Evolutionary conservation across 2,888 invertebrate genomes (phyloP), one percentile per base, ranked within the genome.

Genomic region (Sialis lutaria): DNA sequence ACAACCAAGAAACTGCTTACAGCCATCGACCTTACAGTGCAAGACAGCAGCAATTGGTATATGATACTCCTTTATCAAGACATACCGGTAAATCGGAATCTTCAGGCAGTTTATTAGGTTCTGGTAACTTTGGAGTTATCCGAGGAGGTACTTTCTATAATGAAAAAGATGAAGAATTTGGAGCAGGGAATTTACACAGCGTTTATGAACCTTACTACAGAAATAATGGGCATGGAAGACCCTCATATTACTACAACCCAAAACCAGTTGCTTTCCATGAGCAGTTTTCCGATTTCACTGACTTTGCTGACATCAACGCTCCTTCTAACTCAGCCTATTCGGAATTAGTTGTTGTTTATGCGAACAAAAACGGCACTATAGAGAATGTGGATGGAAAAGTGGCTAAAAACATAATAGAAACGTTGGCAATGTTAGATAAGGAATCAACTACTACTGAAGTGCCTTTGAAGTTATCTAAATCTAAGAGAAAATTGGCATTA

Each of bases 261-360:
- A 74, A 79, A 57, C 80, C 80, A 5, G 82, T 82, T 45, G 79
- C 82, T 54, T 77, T 82, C 31, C 78, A 81, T 49, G 87, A 89
- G 57, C 89, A 89, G 58, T 89, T 90, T 58, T 86, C 87, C 5
- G 87, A 89, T 60, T 90, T 90, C 67, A 74, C 86, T 56, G 90
- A 90, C 60, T 90, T 90, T 58, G 89, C 90, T 1, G 90, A 90
- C 56, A 89, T 90, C 47, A 89, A 88, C 51, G 78, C 85, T 4
- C 86, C 87, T 1, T 75, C 83, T 0, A 85, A 84, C 58, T 72
- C 79, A 2, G 85, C 85, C 6, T 89, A 82, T 62, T 87, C 88
- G 0, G 83, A 88, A 55, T 79, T 78, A 51, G 85, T 87, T 33
- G 81, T 88, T 0, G 87, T 88, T 0, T 88, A 88, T 58, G 84